Evolutionary conservation across 2,113 vertebrate genomes (phyloP), one percentile per base, ranked within the genome.

Genomic region (Laterallus jamaicensis): DNA sequence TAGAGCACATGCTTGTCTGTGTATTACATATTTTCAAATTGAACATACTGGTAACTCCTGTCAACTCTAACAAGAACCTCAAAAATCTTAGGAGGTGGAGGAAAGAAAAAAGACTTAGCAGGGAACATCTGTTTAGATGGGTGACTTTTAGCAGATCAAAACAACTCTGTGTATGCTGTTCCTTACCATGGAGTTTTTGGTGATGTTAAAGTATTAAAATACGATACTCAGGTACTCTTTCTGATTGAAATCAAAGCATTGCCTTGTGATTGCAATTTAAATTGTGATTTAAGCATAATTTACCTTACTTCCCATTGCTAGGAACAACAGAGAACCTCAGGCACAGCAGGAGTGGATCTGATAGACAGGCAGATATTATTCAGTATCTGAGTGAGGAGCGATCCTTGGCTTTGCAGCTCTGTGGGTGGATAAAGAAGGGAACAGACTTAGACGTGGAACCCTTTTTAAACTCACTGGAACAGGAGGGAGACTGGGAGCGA

Each of bases 401-500:
- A 80, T 98, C 98, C 85, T 98, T 99, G 91, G 99, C 99, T 49
- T 96, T 99, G 94, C 98, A 99, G 91, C 99, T 99, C 81, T 99
- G 99, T 40, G 99, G 99, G 52, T 99, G 99, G 99, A 99, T 99
- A 95, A 98, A 98, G 81, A 98, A 98, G 25, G 99, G 99, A 14
- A 98, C 98, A 0, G 99, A 99, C 86, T 90, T 98, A 26, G 99
- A 99, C 66, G 98, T 99, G 90, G 99, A 99, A 67, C 98, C 98
- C 29, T 99, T 99, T 96, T 98, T 99, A 86, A 98, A 97, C 55
- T 98, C 98, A 2, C 98, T 99, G 97, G 99, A 99, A 92, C 98
- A 99, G 97, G 99, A 99, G 93, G 98, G 98, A 14, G 99, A 99
- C 93, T 99, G 99, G 99, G 99, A 99, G 86, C 97, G 99, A 75